Evolutionary conservation across 2,888 invertebrate genomes (phyloP).

Genomic region (Brachypalpus laphriformis): DNA sequence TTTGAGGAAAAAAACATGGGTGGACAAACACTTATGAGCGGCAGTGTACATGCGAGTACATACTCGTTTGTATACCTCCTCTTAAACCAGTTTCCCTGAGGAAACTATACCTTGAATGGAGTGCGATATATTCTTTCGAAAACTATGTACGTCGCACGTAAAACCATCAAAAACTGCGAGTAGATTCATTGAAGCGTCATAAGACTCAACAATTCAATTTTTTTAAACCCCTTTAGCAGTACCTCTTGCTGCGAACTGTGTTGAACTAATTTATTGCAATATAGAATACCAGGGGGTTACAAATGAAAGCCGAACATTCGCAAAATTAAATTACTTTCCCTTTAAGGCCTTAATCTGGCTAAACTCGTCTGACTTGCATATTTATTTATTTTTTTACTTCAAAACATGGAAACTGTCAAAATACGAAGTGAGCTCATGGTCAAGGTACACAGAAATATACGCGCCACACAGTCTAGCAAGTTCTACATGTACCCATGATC

Average conservation of each 20-base stretch:
- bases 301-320: background rate
- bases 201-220: background rate
- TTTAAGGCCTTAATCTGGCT: background rate
- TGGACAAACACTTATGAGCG: too few species aligned
- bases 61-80: too few species aligned
- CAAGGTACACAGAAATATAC: background rate
- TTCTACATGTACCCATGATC: background rate
- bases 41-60: too few species aligned
- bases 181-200: background rate
- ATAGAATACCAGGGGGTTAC: background rate
- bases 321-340: background rate
- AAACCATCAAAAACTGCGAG: too few species aligned
- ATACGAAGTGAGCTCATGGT: background rate
- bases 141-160: too few species aligned
- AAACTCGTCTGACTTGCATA: conserved; percentile 8
- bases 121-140: too few species aligned
- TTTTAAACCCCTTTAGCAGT: background rate
- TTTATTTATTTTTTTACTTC: background rate
- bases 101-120: too few species aligned
- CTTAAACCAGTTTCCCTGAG: too few species aligned
- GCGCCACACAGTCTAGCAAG: conserved; percentile 9
- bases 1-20: too few species aligned
- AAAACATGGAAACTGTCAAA: background rate
- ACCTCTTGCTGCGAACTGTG: background rate
- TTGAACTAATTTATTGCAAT: too few species aligned